Evolutionary conservation across 2,797 vertebrate species (phyloP), one percentile per base, ranked within the genome.

Genomic region (Oryzias dopingdopingensis): DNA sequence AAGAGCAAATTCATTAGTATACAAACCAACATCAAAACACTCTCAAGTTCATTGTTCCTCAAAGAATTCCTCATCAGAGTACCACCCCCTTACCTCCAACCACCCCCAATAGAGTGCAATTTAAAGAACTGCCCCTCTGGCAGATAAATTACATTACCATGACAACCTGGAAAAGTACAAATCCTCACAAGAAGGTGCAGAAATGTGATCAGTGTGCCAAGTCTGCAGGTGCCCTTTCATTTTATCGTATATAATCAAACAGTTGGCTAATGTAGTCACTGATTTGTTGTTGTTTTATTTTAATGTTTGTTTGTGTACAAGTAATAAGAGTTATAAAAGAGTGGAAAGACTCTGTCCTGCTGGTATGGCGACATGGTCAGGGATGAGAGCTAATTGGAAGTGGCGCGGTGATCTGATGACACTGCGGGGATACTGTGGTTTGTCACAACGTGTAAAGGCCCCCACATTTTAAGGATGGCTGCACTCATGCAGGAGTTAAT

Each of bases 331-430:
- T 4, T 70, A n/a, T 47, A 44, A 59, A 71, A 64, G 69, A 62
- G 50, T 58, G 64, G 72, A 71, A 67, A 26, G 53, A 37, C 67
- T 37, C 76, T 17, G 65, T 51, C 29, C 59, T 10, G 50, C 65
- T 69, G 60, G 65, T 72, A 42, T 42, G 59, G 58, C 4, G 26
- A 58, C 48, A 74, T 65, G 54, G 67, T 62, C 69, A 13, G 32
- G 59, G 64, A 72, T 65, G 77, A 54, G 59, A 60, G 14, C 79
- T 89, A 90, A 90, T 87, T 86, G 76, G 76, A 90, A 84, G 86
- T 79, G 87, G 81, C 70, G 67, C 76, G 71, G 76, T 87, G 85
- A 92, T 87, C 83, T 87, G 81, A 88, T 89, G 82, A 84, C 88
- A 85, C 88, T 58, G 76, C 63, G 5, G 87, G 85, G 88, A 86